Evolutionary conservation across 2,888 invertebrate species (phyloP), one percentile per base, ranked within the genome.

Genomic region (Cheilosia vernalis): DNA sequence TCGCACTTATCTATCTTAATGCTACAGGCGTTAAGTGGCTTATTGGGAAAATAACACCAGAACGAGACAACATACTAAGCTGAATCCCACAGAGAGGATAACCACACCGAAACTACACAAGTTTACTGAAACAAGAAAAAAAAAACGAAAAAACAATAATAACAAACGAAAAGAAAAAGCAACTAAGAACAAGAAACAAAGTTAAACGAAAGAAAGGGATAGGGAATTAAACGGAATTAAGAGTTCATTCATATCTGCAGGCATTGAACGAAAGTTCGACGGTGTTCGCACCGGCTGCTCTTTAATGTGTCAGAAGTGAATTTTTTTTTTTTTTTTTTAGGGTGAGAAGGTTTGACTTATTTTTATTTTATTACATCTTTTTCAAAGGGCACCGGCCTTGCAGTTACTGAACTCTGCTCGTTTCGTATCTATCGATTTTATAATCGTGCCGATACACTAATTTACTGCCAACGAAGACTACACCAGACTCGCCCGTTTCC

Each of bases 1-100:
- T 83, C 78, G 67, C 83, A 84, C 78, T 84, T 74, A 84, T 78
- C 78, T 44, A 74, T 27, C 51, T 69, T 84, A 83, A 83, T 84
- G 78, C 78, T 40, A 30, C 44, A 69, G 61, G 83, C 83, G 78
- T 84, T 84, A 73, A 84, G 83, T 84, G 83, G 83, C 78, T 84
- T 84, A 73, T 27, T 58, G 51, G 78, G 47, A 79, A 79, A 79
- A 69, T 19, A 77, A 82, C 70, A 77, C 55, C 53, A 72, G 27
- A 24, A 64, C 30, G 24, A 76, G 19, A 51, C 58, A 66, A 30
- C 21, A 49, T 10, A 37, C 40, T 49, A 56, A 69, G 69, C 74
- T 37, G 56, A 70, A 67, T 61, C 66, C 72, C 49, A 60, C 24
- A 55, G 55, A 24, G 83, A 47, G 49, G 53, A 74, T 76, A 37